Evolutionary conservation across 2,113 vertebrate genomes (phyloP).

Genomic region (Plecotus auritus): DNA sequence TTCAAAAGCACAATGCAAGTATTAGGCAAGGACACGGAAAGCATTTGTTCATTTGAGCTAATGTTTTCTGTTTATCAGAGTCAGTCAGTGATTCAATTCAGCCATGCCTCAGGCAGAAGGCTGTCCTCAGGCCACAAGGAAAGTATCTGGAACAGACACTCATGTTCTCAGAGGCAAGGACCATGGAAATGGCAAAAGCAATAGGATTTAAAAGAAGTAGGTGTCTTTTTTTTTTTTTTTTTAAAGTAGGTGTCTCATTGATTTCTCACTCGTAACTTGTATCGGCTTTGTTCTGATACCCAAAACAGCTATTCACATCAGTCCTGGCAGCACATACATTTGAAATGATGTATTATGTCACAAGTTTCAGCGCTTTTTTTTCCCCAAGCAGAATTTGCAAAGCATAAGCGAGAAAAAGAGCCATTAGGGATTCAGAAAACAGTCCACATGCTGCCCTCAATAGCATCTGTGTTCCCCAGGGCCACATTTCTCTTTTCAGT

Average conservation of each 20-base stretch:
- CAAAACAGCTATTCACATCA: neutral
- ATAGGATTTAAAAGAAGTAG: neutral
- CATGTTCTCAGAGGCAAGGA: neutral
- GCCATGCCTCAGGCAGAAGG: neutral
- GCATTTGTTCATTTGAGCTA: neutral
- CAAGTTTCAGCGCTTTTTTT: neutral
- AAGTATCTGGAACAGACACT: neutral
- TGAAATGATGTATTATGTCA: constrained; percentile 24
- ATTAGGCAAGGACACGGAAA: neutral
- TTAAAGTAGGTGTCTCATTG: neutral
- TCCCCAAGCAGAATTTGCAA: constrained; percentile 18
- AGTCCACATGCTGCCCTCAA: neutral
- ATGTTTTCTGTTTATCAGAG: neutral
- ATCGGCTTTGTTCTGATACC: constrained; percentile 7
- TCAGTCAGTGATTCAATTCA: neutral
- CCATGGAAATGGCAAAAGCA: neutral
- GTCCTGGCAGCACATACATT: neutral
- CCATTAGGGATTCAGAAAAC: constrained; percentile 47
- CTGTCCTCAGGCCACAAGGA: neutral
- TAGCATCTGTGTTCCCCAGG: neutral
- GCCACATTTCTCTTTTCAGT: constrained; percentile 24
- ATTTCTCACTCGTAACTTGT: neutral
- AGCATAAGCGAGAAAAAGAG: constrained; percentile 20
- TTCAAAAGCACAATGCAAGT: neutral
- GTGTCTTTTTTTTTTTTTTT: neutral